Conservation (phyloP, 2,888 invertebrate genomes). For the Noctua pronuba region DNA sequence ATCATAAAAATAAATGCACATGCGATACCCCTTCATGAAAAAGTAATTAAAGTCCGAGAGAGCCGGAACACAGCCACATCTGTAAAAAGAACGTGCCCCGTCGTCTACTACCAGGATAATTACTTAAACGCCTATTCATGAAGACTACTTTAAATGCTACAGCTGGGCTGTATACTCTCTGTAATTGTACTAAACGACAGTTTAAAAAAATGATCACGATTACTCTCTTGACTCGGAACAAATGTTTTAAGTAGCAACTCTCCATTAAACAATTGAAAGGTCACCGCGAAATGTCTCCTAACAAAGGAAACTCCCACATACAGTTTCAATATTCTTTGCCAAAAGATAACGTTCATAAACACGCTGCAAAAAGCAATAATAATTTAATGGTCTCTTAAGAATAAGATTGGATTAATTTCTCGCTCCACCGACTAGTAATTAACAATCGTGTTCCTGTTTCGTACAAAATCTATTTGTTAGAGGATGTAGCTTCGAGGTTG, state of each 20-base stretch:
- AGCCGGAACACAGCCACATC: constrained; percentile 53
- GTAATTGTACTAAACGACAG: constrained; percentile 27
- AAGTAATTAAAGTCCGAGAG: constrained; percentile 67
- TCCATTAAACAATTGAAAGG: constrained; percentile 37
- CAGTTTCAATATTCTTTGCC: constrained; percentile 29
- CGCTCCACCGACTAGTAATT: constrained; percentile 41
- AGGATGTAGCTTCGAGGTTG: constrained; percentile 27
- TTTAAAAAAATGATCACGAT: constrained; percentile 38
- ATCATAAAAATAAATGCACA: constrained; percentile 71
- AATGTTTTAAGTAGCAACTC: constrained; percentile 31
- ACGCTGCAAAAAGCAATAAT: constrained; percentile 25
- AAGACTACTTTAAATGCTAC: constrained; percentile 60
- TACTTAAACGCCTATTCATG: constrained; percentile 66
- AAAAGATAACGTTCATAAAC: constrained; percentile 23
- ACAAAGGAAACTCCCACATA: constrained; percentile 33
- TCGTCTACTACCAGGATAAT: constrained; percentile 71
- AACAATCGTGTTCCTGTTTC: constrained; percentile 41
- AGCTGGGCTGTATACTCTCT: constrained; percentile 29
- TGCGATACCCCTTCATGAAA: constrained; percentile 63
- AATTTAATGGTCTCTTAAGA: constrained; percentile 32
- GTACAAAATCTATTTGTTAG: constrained; percentile 36
- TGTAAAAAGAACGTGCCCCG: constrained; percentile 70
- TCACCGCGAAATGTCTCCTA: constrained; percentile 22
- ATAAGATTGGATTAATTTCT: constrained; percentile 42
- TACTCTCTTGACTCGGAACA: constrained; percentile 39